Conservation (phyloP, 2,797 vertebrate genomes). For the Pantherophis alleghaniensis region DNA sequence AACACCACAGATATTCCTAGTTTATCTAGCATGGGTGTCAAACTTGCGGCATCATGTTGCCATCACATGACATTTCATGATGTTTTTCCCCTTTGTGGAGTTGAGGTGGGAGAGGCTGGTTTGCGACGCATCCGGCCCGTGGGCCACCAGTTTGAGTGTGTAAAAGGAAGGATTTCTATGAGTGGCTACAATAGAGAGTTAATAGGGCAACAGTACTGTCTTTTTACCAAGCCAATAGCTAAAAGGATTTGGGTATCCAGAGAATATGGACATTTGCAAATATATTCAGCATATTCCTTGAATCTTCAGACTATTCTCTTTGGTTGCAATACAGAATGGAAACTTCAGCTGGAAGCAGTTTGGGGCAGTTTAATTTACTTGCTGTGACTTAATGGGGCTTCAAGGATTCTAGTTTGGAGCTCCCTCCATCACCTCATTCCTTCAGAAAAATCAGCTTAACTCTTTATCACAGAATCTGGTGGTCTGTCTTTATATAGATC, state of each 20-base stretch:
- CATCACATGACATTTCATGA: too few relatives aligned
- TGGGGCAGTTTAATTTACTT: not conserved
- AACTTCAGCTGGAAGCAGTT: not conserved
- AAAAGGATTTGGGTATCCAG: not conserved
- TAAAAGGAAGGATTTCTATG: not conserved
- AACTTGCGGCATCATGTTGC: rapidly evolving
- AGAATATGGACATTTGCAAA: not conserved
- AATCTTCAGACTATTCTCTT: not conserved
- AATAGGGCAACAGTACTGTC: not conserved
- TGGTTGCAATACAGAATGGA: not conserved
- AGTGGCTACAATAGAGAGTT: not conserved
- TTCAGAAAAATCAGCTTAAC: not conserved
- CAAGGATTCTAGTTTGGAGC: not conserved
- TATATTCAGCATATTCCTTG: not conserved
- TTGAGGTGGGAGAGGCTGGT: too few relatives aligned
- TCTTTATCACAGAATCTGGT: not conserved
- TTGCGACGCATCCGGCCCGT: too few relatives aligned
- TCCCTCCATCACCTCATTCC: not conserved
- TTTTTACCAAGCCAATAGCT: not conserved
- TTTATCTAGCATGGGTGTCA: not conserved
- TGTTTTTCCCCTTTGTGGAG: too few relatives aligned
- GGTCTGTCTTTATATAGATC: not conserved
- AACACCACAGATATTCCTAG: not conserved
- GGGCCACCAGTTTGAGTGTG: too few relatives aligned
- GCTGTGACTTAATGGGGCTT: not conserved